Evolutionary conservation across 2,888 invertebrate species (phyloP).

Genomic region (Lepidocyrtinus sp.): DNA sequence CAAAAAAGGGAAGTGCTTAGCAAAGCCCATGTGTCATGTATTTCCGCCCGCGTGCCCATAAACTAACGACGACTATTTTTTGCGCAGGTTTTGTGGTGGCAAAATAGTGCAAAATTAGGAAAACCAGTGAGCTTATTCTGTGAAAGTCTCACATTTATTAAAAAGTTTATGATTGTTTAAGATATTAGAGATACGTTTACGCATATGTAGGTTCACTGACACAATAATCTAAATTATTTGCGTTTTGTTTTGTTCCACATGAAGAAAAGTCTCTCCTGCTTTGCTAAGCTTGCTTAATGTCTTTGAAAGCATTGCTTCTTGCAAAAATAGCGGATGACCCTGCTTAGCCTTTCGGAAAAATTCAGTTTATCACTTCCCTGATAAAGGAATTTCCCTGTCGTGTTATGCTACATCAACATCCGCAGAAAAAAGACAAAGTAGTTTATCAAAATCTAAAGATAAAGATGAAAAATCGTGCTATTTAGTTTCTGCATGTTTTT

Average conservation of each 20-base stretch:
- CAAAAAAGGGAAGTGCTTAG: too few relatives aligned
- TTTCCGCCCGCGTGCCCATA: too few relatives aligned
- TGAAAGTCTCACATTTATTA: too few relatives aligned
- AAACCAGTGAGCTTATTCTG: background rate
- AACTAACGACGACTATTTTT: too few relatives aligned
- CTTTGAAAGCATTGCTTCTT: background rate
- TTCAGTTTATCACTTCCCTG: background rate
- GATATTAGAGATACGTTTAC: too few relatives aligned
- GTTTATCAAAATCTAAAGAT: background rate
- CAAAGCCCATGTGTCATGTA: too few relatives aligned
- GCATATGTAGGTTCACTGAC: background rate
- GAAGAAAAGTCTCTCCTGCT: background rate
- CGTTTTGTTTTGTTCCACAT: background rate
- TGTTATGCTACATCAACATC: background rate
- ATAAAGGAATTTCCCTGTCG: background rate
- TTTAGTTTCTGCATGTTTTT: too few relatives aligned
- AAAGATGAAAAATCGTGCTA: too few relatives aligned
- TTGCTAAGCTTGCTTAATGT: background rate
- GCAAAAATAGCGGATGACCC: background rate
- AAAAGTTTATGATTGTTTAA: too few relatives aligned
- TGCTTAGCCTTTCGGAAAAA: background rate
- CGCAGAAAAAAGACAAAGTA: background rate
- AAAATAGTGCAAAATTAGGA: background rate
- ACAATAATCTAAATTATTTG: background rate
- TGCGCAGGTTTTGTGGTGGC: background rate